Evolutionary conservation across 2,113 vertebrate genomes (phyloP).

Genomic region (Perccottus glenii): DNA sequence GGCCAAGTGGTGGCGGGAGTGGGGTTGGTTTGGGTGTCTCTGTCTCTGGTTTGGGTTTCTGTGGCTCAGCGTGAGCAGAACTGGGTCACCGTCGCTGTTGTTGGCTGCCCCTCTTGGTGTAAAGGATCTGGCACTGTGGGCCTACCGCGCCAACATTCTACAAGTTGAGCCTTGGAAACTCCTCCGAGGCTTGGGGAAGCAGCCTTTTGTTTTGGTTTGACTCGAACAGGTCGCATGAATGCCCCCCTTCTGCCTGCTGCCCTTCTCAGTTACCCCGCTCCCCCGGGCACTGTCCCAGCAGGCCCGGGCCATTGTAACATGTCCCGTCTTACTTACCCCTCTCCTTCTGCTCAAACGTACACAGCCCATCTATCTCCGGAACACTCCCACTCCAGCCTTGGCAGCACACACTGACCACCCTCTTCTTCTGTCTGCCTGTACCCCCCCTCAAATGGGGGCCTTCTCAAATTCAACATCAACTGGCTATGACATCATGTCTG

Average conservation of each 20-base stretch:
- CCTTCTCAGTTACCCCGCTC: constrained; percentile 62
- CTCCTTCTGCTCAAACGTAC: constrained; percentile 41
- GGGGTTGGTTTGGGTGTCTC: constrained; percentile 50
- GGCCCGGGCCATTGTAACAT: constrained; percentile 67
- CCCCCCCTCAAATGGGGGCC: constrained; percentile 71
- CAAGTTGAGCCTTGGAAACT: constrained; percentile 78
- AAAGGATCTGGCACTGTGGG: constrained; percentile 40
- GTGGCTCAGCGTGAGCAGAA: constrained; percentile 54
- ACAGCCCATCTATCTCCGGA: constrained; percentile 64
- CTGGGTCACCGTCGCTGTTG: constrained; percentile 57
- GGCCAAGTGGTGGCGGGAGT: constrained; percentile 43
- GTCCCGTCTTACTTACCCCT: constrained; percentile 65
- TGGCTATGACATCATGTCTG: constrained; percentile 93
- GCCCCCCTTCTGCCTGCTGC: constrained; percentile 51
- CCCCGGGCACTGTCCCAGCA: constrained; percentile 65
- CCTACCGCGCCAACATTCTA: constrained; percentile 69
- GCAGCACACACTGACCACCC: constrained; percentile 82
- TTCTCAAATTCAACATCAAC: constrained; percentile 90
- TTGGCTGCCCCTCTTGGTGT: constrained; percentile 58
- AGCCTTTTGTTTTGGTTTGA: constrained; percentile 78
- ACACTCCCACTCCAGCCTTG: constrained; percentile 80
- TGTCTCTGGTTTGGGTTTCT: constrained; percentile 53
- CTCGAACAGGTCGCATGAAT: constrained; percentile 77
- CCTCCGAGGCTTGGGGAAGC: constrained; percentile 59
- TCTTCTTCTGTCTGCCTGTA: constrained; percentile 69